Percentiles rank a stretch among this genome's conserved stretches.
Evolutionary conservation across 2,113 vertebrate species (phyloP).

Genomic region (Xenopus borealis): DNA sequence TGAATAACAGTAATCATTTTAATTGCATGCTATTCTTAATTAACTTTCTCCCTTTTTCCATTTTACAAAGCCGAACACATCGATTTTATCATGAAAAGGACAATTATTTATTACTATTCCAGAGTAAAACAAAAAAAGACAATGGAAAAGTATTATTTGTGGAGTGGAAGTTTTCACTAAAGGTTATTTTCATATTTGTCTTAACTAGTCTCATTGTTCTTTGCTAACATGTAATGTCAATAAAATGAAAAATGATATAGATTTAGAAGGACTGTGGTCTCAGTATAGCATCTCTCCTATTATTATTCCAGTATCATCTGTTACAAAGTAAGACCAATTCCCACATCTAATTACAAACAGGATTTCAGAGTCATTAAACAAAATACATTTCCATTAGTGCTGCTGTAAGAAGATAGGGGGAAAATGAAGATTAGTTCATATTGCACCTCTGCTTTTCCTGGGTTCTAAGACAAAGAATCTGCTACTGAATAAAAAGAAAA

Average conservation of each 20-base stretch:
- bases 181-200: conserved; percentile 65
- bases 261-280: conserved; percentile 71
- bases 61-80: conserved; percentile 45
- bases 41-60: conserved; percentile 31
- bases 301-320: conserved; percentile 90
- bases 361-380: conserved; percentile 87
- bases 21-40: conserved; percentile 42
- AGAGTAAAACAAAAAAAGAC: conserved; percentile 43
- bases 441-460: conserved; percentile 59
- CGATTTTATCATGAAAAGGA: conserved; percentile 47
- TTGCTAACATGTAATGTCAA: conserved; percentile 71
- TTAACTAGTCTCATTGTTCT: conserved; percentile 74
- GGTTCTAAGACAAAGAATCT: conserved; percentile 58
- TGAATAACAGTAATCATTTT: conserved; percentile 49
- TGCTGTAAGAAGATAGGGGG: conserved; percentile 67
- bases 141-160: conserved; percentile 47
- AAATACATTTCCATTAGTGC: conserved; percentile 86
- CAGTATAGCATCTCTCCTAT: conserved; percentile 77
- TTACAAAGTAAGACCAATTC: conserved; percentile 87
- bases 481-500: neutral
- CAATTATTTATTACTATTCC: conserved; percentile 54
- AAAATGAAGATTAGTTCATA: conserved; percentile 69
- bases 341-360: conserved; percentile 91
- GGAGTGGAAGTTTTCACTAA: conserved; percentile 61
- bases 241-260: conserved; percentile 81